These are phyloP conservation scores for Metaphire vulgaris DNA, from an alignment of 1,140 invertebrate species.

Conservation along the genomic window DNA sequence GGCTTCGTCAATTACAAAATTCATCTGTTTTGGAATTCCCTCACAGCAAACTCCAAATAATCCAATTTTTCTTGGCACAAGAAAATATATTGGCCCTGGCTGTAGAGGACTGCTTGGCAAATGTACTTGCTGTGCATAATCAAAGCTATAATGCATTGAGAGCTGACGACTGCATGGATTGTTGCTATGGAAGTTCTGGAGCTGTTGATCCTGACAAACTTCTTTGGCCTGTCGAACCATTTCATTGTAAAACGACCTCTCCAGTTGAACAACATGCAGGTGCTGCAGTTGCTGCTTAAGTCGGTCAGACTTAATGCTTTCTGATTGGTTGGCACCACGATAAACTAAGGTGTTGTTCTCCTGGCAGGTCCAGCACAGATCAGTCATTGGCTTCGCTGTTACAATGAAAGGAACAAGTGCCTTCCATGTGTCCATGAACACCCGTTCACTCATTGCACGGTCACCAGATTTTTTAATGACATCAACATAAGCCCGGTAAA, in stretches of 20 bases:
- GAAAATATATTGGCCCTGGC: slow-evolving; percentile 36
- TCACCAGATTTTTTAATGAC: background rate
- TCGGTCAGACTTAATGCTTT: slow-evolving; percentile 27
- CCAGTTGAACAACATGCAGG: slow-evolving; percentile 25
- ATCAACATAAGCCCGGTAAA: slow-evolving; percentile 16
- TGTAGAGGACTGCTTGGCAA: slow-evolving; percentile 31
- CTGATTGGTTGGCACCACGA: slow-evolving; percentile 18
- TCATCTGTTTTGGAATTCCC: slow-evolving; percentile 32
- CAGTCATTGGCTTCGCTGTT: slow-evolving; percentile 31
- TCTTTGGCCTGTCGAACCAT: slow-evolving; percentile 18
- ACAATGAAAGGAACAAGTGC: slow-evolving; percentile 25
- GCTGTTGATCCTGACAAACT: background rate
- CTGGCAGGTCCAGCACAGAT: slow-evolving; percentile 35
- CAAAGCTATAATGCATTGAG: slow-evolving; percentile 24
- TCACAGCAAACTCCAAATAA: slow-evolving; percentile 37
- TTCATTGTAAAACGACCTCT: slow-evolving; percentile 29
- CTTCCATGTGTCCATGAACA: slow-evolving; percentile 23
- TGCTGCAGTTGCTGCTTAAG: slow-evolving; percentile 25
- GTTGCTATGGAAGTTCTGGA: background rate
- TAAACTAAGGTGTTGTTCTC: slow-evolving; percentile 30
- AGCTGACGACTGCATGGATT: slow-evolving; percentile 13
- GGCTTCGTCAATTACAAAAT: slow-evolving; percentile 33
- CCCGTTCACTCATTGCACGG: slow-evolving; percentile 2
- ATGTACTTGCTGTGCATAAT: slow-evolving; percentile 28
- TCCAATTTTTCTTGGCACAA: slow-evolving; percentile 33